phyloP scores from a whole-genome alignment of 2,888 invertebrate genomes.

The Cabera pusaria region DNA sequence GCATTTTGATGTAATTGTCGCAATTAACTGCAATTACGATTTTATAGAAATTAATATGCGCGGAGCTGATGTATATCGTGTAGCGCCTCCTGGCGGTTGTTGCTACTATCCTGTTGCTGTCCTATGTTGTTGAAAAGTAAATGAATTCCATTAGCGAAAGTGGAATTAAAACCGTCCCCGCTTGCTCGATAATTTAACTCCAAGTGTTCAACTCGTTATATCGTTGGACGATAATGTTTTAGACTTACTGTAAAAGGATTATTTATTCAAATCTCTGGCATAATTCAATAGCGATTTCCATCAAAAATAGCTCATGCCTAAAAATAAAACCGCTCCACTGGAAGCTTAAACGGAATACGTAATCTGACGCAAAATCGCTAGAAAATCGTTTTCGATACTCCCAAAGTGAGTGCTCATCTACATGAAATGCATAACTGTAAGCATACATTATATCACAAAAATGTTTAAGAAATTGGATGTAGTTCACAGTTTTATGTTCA shows the following conservation, averaged over 20 bases:
- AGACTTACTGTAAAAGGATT: conserved; percentile 34
- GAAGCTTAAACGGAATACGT: conserved; percentile 6
- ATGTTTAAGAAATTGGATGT: no score
- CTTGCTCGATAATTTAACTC: conserved; percentile 52
- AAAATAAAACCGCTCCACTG: conserved; percentile 11
- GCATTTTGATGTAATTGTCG: no score
- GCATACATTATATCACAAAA: no score
- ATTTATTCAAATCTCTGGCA: conserved; percentile 16
- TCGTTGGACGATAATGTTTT: conserved; percentile 40
- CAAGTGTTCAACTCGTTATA: conserved; percentile 47
- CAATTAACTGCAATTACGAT: no score
- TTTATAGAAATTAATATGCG: no score
- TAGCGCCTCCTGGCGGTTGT: no score
- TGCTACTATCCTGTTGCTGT: no score
- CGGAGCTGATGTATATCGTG: no score
- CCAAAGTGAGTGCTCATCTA: no score
- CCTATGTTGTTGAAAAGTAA: conserved; percentile 62
- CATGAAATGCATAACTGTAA: no score
- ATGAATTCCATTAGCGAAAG: conserved; percentile 65
- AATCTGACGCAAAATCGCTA: conserved; percentile 5
- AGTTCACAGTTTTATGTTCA: no score
- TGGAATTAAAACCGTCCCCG: conserved; percentile 54
- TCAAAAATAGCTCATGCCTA: conserved; percentile 14
- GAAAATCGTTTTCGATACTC: conserved; percentile 5
- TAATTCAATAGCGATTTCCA: conserved; percentile 16